Base-by-base conservation (phyloP, 92 coral and sea anemone genomes). In the Parazoanthus swiftii region DNA sequence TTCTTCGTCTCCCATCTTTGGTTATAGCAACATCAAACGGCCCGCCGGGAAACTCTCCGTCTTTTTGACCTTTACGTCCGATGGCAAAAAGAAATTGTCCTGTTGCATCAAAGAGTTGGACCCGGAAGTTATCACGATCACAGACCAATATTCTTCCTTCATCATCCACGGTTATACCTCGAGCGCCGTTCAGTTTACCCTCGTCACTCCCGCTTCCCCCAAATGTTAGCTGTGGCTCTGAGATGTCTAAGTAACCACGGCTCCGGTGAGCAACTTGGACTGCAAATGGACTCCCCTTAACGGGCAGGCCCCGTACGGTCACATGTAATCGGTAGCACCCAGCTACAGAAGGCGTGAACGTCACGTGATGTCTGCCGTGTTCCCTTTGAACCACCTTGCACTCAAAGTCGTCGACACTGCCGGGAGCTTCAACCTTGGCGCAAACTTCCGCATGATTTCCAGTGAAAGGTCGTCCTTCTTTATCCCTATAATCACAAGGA, bases 111-210 rank as follows among this genome's bases (percentile, higher is more conserved):
- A 92, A 92, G 16, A 91, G 84, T 77, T 92, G 93, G 35, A 92
- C 89, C 20, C 95, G 90, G 18, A 88, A 92, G 66, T 92, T 92
- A 56, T 92, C 89, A 3, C 93, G 91, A 56, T 92, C 95, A 82
- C 95, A 90, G 15, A 92, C 95, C 26, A 88, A 51, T 33, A 91
- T 80, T 67, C 91, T 75, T 82, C 91, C 91, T 20, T 83, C 85
- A 16, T 78, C 78, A 74, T 88, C 95, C 6, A 91, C 90, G 14
- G 95, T 33, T 18, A 92, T 36, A 15, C 95, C 95, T 35, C 95
- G 90, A 8, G 90, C 91, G 7, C 93, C 93, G 20, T 76, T 85
- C 0, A 92, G 39, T 26, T 80, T 71, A 13, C 93, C 93, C 11
- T 88, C 78, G 56, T 65, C 54, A 20, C 54, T 88, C 25, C 95